phyloP scores from a whole-genome alignment of 1,140 invertebrate genomes.

The Phthorimaea operculella region DNA sequence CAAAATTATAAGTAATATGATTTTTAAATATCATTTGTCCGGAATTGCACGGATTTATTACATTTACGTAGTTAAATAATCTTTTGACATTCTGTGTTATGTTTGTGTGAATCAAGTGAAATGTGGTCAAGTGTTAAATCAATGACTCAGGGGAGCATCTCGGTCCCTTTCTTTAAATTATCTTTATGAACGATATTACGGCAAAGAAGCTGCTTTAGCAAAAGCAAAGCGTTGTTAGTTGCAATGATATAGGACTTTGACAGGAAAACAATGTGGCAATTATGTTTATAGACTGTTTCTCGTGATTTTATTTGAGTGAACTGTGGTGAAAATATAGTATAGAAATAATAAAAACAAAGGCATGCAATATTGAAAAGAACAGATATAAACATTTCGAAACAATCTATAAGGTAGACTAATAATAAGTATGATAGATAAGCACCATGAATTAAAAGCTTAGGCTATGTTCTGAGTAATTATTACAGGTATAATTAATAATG shows the following conservation, averaged over 20 bases:
- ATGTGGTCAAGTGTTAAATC: not conserved
- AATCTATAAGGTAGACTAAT: slow-evolving; percentile 33
- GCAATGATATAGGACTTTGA: slow-evolving; percentile 7
- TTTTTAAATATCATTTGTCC: slow-evolving; percentile 12
- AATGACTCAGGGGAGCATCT: not conserved
- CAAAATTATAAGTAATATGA: slow-evolving; percentile 17
- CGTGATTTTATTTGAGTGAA: slow-evolving; percentile 9
- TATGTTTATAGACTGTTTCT: slow-evolving; percentile 46
- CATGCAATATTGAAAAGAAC: slow-evolving; percentile 29
- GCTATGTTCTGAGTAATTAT: too few relatives aligned
- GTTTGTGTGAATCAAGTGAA: slow-evolving; percentile 18
- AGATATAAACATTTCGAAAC: slow-evolving; percentile 24
- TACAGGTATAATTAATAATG: too few relatives aligned
- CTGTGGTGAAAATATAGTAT: not conserved
- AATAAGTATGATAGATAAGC: too few relatives aligned
- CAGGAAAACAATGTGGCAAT: slow-evolving; percentile 1
- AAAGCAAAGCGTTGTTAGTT: slow-evolving; percentile 39
- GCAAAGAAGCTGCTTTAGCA: slow-evolving; percentile 50
- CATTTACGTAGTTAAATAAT: slow-evolving; percentile 5
- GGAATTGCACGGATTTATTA: slow-evolving; percentile 45
- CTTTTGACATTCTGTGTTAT: slow-evolving; percentile 15
- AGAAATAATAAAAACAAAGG: slow-evolving; percentile 13
- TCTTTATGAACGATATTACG: not conserved
- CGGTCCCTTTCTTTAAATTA: not conserved
- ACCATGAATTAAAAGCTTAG: too few relatives aligned